A percentile compares a stretch with the other conserved stretches of the same genome.
Evolutionary conservation across 2,888 invertebrate genomes (phyloP).

Genomic region (Andrena minutula): DNA sequence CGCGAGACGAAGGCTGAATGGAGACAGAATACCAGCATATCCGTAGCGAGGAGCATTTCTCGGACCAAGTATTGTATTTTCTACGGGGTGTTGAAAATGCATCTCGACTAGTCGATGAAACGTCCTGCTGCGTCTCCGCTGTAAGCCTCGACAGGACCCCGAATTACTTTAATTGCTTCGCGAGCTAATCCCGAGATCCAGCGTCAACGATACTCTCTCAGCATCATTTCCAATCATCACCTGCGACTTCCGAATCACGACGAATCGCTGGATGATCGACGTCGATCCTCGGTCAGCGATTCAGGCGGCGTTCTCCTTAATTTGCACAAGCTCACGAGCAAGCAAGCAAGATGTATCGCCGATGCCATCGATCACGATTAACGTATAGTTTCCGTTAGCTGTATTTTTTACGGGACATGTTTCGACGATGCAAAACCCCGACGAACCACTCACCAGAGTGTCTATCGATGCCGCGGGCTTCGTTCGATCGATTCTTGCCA

Average conservation of each 20-base stretch:
- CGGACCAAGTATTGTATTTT: constrained; percentile 69
- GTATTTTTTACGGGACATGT: constrained; percentile 41
- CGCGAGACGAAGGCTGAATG: background rate
- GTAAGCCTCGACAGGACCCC: background rate
- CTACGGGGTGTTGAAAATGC: constrained; percentile 52
- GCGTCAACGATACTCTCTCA: constrained; percentile 31
- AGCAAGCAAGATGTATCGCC: constrained; percentile 23
- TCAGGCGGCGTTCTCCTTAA: constrained; percentile 16
- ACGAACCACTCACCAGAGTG: constrained; percentile 55
- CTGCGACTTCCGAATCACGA: background rate
- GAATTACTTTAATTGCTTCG: constrained; percentile 24
- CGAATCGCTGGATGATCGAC: background rate
- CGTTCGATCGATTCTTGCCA: background rate
- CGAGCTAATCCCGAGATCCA: background rate
- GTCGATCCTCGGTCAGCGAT: background rate
- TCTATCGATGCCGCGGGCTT: constrained; percentile 28
- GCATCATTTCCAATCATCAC: background rate
- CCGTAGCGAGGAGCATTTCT: constrained; percentile 61
- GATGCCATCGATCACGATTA: constrained; percentile 29
- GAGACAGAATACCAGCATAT: constrained; percentile 67
- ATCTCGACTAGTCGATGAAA: constrained; percentile 50
- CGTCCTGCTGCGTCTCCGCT: constrained; percentile 12
- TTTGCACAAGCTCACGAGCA: background rate
- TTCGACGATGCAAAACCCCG: constrained; percentile 47
- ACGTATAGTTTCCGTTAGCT: constrained; percentile 39